Evolutionary conservation across 2,888 invertebrate genomes (phyloP).

Genomic region (Glyphotaelius pellucidus): DNA sequence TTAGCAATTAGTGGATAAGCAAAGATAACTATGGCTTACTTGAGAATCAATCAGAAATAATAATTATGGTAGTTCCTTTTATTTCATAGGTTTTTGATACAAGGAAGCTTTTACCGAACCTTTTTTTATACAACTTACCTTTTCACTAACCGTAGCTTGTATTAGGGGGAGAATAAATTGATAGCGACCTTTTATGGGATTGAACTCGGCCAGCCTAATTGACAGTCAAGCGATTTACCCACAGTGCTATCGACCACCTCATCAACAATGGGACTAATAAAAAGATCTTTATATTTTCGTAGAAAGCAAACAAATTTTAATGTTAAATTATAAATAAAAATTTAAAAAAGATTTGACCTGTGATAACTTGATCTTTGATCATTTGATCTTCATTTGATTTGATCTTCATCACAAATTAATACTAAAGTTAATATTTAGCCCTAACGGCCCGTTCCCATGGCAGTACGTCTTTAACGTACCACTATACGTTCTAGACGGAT

Average conservation of each 20-base stretch:
- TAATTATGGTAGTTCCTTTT: not conserved
- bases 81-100: not conserved
- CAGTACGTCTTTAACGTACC: no score
- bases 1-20: not conserved
- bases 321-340: not conserved
- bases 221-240: not conserved
- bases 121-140: not conserved
- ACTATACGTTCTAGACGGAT: no score
- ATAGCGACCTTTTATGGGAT: not conserved
- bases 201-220: not conserved
- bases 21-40: not conserved
- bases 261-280: not conserved
- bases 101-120: not conserved
- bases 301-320: not conserved
- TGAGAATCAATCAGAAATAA: not conserved
- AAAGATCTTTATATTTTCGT: not conserved
- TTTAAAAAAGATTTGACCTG: no score
- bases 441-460: not conserved
- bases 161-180: not conserved
- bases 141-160: not conserved
- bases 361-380: no score
- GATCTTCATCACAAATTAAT: not conserved
- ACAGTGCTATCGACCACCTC: not conserved
- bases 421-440: not conserved
- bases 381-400: no score